A percentile compares a stretch with the other conserved stretches of the same genome.
These are phyloP conservation scores for Ceyx cyanopectus DNA, from an alignment of 2,113 vertebrate species.

Conservation along the genomic window DNA sequence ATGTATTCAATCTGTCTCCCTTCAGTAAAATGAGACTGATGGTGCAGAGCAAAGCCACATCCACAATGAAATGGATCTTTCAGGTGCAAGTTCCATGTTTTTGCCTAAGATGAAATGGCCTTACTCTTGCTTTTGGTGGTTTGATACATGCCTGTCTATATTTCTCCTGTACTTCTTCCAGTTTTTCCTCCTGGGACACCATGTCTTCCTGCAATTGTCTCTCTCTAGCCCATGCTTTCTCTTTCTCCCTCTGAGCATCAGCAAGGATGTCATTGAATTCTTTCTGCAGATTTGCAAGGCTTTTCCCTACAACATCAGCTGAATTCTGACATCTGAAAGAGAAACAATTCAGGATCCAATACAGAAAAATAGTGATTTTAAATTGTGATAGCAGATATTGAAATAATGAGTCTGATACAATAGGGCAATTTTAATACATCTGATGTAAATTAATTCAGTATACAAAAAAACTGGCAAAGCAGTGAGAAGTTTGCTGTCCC, in stretches of 20 bases:
- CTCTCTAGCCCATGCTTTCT: slow-evolving; percentile 75
- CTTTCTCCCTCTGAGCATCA: slow-evolving; percentile 73
- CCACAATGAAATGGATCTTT: not conserved
- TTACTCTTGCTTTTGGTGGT: slow-evolving; percentile 67
- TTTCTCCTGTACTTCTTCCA: slow-evolving; percentile 75
- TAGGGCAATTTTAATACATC: not conserved
- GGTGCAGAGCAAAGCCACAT: not conserved
- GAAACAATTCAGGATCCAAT: not conserved
- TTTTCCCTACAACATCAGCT: slow-evolving; percentile 77
- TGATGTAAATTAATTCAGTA: not conserved
- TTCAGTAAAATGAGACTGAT: not conserved
- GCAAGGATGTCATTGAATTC: slow-evolving; percentile 75
- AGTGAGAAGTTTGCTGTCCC: not conserved
- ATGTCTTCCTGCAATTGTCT: slow-evolving; percentile 77
- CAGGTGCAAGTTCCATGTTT: not conserved
- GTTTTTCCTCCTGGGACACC: slow-evolving; percentile 74
- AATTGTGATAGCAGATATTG: not conserved
- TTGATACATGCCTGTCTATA: slow-evolving; percentile 76
- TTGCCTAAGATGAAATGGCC: not conserved
- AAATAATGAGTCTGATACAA: not conserved
- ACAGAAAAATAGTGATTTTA: not conserved
- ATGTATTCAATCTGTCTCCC: not conserved
- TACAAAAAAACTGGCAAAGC: not conserved
- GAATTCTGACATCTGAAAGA: slow-evolving; percentile 68
- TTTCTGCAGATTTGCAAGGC: slow-evolving; percentile 78